phyloP scores from a whole-genome alignment of 2,888 invertebrate genomes.

The Brachyptera putata region DNA sequence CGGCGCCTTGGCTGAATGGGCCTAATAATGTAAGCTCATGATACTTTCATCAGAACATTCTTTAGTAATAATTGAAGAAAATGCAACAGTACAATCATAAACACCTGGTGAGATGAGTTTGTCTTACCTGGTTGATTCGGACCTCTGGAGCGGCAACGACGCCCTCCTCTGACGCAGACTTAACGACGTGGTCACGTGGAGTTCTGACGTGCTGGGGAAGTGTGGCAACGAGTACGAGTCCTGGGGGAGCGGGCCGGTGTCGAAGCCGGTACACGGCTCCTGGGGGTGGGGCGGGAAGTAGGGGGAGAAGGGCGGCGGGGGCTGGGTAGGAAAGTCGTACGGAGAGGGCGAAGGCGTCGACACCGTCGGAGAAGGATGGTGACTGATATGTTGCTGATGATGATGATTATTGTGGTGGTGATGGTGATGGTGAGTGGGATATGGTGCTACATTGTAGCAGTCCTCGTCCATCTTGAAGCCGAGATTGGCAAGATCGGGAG shows the following conservation, averaged over 20 bases:
- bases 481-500: conserved; percentile 40
- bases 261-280: conserved; percentile 41
- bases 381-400: conserved; percentile 44
- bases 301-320: conserved; percentile 42
- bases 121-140: conserved; percentile 66
- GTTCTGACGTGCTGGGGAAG: conserved; percentile 62
- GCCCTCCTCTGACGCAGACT: conserved; percentile 65
- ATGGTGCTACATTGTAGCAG: conserved; percentile 58
- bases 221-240: conserved; percentile 68
- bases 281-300: conserved; percentile 49
- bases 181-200: conserved; percentile 62
- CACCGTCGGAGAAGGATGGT: conserved; percentile 40
- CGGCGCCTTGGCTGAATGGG: too few species aligned
- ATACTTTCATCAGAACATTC: too few species aligned
- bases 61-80: too few species aligned
- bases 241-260: conserved; percentile 48
- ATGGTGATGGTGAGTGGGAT: conserved; percentile 38
- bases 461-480: conserved; percentile 85
- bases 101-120: too few species aligned
- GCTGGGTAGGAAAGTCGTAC: conserved; percentile 58
- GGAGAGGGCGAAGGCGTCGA: conserved; percentile 56
- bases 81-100: too few species aligned
- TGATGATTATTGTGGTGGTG: conserved; percentile 32
- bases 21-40: too few species aligned
- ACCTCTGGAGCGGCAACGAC: conserved; percentile 72